Evolutionary conservation across 2,888 invertebrate genomes (phyloP).

Genomic region (Dione juno): DNA sequence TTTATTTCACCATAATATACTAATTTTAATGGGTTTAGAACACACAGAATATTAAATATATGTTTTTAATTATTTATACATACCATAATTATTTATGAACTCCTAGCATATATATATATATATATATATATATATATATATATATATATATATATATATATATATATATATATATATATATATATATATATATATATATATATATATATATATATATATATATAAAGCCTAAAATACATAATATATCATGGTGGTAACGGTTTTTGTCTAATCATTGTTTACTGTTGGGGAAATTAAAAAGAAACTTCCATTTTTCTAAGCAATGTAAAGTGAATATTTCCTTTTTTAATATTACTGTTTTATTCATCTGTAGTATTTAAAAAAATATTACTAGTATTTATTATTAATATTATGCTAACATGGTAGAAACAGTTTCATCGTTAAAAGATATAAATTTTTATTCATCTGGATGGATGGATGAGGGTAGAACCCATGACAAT

Average conservation of each 20-base stretch:
- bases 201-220: neutral
- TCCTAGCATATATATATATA: neutral
- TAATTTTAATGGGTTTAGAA: slow-evolving; percentile 26
- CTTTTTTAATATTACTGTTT: neutral
- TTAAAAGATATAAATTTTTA: too few relatives aligned
- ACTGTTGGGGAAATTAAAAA: neutral
- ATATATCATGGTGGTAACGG: slow-evolving; percentile 20
- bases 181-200: neutral
- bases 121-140: neutral
- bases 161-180: neutral
- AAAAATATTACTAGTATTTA: neutral
- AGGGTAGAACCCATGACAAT: too few relatives aligned
- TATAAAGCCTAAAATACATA: neutral
- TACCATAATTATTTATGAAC: too few relatives aligned
- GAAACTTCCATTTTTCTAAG: neutral
- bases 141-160: neutral
- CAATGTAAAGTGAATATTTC: neutral
- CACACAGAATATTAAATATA: slow-evolving; percentile 17
- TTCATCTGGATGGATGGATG: too few relatives aligned
- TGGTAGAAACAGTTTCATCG: too few relatives aligned
- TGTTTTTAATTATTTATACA: neutral
- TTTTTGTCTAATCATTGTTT: slow-evolving; percentile 12
- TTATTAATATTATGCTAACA: neutral
- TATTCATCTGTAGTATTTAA: neutral
- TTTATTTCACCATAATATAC: slow-evolving; percentile 1